phyloP scores from a whole-genome alignment of 1,140 invertebrate species.

The Stegodyphus dumicola region DNA sequence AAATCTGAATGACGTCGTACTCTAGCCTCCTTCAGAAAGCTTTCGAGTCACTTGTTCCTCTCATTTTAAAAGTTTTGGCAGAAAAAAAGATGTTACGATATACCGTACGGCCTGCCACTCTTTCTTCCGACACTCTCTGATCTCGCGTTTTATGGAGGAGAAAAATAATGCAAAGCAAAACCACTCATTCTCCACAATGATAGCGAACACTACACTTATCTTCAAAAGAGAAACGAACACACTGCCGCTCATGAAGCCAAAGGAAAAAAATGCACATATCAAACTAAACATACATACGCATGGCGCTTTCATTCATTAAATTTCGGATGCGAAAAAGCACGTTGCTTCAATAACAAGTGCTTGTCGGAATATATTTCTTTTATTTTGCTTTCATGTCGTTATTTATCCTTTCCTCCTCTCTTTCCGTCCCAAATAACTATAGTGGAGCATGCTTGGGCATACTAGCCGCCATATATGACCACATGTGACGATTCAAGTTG shows the following conservation, averaged over 20 bases:
- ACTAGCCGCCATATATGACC: background rate
- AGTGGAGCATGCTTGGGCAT: background rate
- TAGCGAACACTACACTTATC: conserved; percentile 9
- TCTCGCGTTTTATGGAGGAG: no score
- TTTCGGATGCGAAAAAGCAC: conserved; percentile 29
- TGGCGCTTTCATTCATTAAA: conserved; percentile 38
- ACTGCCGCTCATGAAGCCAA: background rate
- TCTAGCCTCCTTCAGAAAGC: no score
- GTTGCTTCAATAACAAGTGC: conserved; percentile 36
- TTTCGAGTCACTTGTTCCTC: no score
- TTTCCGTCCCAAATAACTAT: background rate
- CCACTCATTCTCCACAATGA: background rate
- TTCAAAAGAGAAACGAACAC: conserved; percentile 22
- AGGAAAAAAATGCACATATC: background rate
- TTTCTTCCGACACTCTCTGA: no score
- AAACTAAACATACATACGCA: conserved; percentile 16
- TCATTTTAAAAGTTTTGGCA: no score
- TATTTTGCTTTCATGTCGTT: no score
- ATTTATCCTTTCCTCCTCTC: background rate
- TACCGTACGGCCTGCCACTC: background rate
- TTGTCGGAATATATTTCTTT: background rate
- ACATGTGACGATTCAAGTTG: background rate
- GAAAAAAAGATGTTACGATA: background rate
- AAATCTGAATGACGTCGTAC: no score
- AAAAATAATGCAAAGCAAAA: no score